phyloP scores from a whole-genome alignment of 2,888 invertebrate genomes.

The Thysanoteuthis rhombus region DNA sequence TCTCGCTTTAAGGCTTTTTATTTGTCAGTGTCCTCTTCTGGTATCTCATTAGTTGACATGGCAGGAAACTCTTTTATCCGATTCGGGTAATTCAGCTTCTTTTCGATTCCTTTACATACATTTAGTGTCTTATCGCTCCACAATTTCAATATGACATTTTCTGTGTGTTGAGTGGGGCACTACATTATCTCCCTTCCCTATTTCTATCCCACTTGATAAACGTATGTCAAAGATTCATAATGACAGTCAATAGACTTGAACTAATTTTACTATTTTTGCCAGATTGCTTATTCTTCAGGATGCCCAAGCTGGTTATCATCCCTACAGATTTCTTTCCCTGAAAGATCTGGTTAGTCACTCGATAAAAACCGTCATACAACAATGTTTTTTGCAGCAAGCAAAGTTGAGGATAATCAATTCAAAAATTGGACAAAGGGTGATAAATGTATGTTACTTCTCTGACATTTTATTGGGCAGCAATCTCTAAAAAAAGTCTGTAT shows the following conservation, averaged over 20 bases:
- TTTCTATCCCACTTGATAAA: neutral
- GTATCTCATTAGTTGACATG: neutral
- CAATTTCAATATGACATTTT: neutral
- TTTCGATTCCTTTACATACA: neutral
- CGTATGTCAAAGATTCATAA: neutral
- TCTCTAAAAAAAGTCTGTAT: too few relatives aligned
- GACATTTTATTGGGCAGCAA: too few relatives aligned
- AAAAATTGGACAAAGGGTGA: too few relatives aligned
- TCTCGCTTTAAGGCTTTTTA: neutral
- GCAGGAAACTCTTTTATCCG: neutral
- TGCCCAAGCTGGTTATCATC: neutral
- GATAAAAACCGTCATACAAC: too few relatives aligned
- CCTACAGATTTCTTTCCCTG: too few relatives aligned
- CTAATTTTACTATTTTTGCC: neutral
- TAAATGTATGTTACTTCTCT: too few relatives aligned
- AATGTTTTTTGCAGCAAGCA: too few relatives aligned
- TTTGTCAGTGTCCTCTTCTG: neutral
- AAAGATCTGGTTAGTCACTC: too few relatives aligned
- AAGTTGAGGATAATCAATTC: too few relatives aligned
- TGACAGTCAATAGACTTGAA: neutral
- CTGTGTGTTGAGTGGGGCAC: neutral
- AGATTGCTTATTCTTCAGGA: neutral
- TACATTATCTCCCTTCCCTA: neutral
- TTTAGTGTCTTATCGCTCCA: neutral
- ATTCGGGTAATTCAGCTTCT: neutral